These are phyloP conservation scores for Callyntrura sp. DNA, from an alignment of 2,888 invertebrate species.

Conservation along the genomic window DNA sequence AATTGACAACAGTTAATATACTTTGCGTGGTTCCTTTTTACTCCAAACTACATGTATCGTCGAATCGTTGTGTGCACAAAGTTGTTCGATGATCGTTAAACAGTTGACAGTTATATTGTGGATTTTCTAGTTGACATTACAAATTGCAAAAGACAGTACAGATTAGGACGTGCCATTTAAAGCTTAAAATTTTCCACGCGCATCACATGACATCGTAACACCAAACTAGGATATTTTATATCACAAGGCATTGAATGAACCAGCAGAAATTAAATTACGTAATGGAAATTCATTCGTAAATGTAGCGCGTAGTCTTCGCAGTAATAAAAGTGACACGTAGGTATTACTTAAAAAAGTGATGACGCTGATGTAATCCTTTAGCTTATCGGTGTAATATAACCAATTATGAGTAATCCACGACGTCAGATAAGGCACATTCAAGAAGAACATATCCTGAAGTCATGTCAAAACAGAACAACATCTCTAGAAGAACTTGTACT, in stretches of 20 bases:
- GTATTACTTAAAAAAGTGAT: neutral
- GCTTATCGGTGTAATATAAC: slow-evolving; percentile 6
- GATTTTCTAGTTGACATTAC: too few relatives aligned
- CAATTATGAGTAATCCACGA: neutral
- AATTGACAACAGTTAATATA: slow-evolving; percentile 30
- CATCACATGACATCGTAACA: too few relatives aligned
- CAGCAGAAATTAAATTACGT: too few relatives aligned
- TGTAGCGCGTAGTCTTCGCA: neutral
- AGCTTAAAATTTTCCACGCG: neutral
- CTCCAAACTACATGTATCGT: neutral
- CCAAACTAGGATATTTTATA: too few relatives aligned
- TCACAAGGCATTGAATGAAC: too few relatives aligned
- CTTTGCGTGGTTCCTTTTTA: neutral
- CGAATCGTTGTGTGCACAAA: neutral
- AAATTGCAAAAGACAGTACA: neutral
- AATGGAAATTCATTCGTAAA: neutral
- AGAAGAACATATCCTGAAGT: neutral
- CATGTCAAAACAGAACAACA: slow-evolving; percentile 26
- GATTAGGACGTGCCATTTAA: neutral
- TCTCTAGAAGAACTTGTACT: slow-evolving; percentile 14
- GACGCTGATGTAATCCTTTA: slow-evolving; percentile 1
- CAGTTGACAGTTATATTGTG: too few relatives aligned
- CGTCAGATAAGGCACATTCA: slow-evolving; percentile 14
- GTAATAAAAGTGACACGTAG: neutral
- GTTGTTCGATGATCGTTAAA: neutral